Base-by-base conservation (phyloP, 1,140 invertebrate genomes). In the Euwallacea fornicatus region DNA sequence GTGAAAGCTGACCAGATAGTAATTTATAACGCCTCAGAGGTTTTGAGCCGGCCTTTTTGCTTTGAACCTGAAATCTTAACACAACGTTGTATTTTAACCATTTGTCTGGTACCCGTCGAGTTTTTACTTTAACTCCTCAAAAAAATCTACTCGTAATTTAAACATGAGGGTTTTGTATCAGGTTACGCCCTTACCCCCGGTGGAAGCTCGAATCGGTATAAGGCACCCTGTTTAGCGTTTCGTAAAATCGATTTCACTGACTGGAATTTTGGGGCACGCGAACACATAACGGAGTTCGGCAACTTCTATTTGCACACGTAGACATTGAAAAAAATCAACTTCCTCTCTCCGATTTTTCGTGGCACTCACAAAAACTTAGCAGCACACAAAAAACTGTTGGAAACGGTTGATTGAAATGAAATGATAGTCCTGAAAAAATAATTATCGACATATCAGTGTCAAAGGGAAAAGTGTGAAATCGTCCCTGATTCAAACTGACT, bases 21-120 rank as follows among this genome's bases (percentile, higher is more conserved):
- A 62, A 69, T 69, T 69, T 69, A 69, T 69, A 69, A 69, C 60
- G 68, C 68, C 68, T 63, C 43, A 33, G 59, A 54, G 66, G 13
- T 62, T 63, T 43, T 13, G 41, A 56, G 54, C 15, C 42, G 53
- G 64, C 41, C 53, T 58, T 65, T 54, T 46, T 50, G 9, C 16
- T 33, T 15, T 33, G 42, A 41, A 42, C 41, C 21, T 42, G 58
- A 60, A 42, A 50, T 13, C 46, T 61, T 61, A 21, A 43, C 59
- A 61, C 59, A 50, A 50, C 46, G 13, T 33, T 33, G 4, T 33
- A 33, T 33, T 33, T 33, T 33, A 33, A 33, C 21, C 21, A 33
- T 33, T 33, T 33, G 21, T 4, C 4, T 33, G 21, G 21, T 33
- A 33, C 21, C 21, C 4, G 21, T 33, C 21, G 21, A 33, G 21